Base-by-base conservation (phyloP, 2,113 vertebrate species). In the Danionella cerebrum region DNA sequence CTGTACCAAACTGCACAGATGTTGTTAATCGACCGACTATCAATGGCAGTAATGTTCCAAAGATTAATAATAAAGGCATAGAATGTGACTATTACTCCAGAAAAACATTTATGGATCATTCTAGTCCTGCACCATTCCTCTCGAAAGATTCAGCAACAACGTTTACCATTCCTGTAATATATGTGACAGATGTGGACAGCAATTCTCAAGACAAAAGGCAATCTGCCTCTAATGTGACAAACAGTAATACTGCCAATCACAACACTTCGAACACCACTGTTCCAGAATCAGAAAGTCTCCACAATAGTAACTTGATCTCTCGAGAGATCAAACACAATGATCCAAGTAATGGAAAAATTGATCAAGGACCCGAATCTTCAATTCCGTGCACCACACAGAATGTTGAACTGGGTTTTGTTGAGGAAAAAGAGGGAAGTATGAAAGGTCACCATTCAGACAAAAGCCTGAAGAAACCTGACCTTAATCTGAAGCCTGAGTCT, bases 151-250 rank as follows among this genome's bases (percentile, higher is more conserved):
- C 25, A n/a, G 11, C 35, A n/a, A 18, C 50, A 41, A 14, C 44
- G 44, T 54, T 33, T 14, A 41, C 41, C 38, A 67, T 86, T 69
- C 70, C 82, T 50, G 75, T 79, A 1, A 68, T 78, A 55, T 82
- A 83, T 39, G 58, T 82, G 58, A 84, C 78, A 52, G 83, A 73
- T 76, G 67, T 76, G 35, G 81, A 83, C 39, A 77, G 65, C 19
- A 72, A 57, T 36, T 31, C 63, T 58, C 65, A 33, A 42, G 39
- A 57, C 2, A 51, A 44, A 55, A 21, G 2, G 22, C 6, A 18
- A 29, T 9, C 39, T 16, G 38, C 39, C 16, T 29, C 24, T 19
- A 44, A 19, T 9, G 35, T 52, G 36, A 13, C 22, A 65, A 14
- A 24, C 5, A 39, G 11, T 22, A 65, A 41, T 14, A 39, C 7